Evolutionary conservation across 2,797 vertebrate genomes (phyloP).

Genomic region (Ctenosaura bakeri): DNA sequence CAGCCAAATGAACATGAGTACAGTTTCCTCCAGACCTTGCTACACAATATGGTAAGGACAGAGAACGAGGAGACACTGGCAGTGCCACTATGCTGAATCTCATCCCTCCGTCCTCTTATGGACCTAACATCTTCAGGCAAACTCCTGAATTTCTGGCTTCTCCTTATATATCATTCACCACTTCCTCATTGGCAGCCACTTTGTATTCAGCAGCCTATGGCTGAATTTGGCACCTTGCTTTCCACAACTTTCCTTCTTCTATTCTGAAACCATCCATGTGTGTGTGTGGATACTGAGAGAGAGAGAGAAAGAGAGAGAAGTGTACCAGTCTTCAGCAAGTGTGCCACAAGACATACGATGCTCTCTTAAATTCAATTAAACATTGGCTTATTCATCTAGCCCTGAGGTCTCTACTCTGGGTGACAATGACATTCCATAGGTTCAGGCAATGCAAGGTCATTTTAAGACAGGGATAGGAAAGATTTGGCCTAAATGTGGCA

Average conservation of each 20-base stretch:
- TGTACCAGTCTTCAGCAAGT: neutral
- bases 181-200: neutral
- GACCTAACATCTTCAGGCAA: too few species aligned
- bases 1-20: too few species aligned
- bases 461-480: neutral
- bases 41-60: too few species aligned
- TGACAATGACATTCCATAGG: neutral
- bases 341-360: neutral
- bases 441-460: neutral
- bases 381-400: neutral
- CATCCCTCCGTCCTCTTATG: too few species aligned
- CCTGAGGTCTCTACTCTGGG: neutral
- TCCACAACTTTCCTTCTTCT: neutral
- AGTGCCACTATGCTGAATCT: too few species aligned
- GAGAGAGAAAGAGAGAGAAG: too few species aligned
- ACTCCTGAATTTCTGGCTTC: too few species aligned
- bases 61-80: too few species aligned
- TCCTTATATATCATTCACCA: neutral
- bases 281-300: neutral
- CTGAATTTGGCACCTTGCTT: neutral
- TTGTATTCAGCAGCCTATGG: neutral
- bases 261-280: neutral
- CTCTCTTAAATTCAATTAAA: neutral
- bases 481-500: too few species aligned
- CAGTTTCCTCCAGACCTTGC: too few species aligned